These are phyloP conservation scores for Brachypterus glaber DNA, from an alignment of 2,888 invertebrate species.

Conservation along the genomic window DNA sequence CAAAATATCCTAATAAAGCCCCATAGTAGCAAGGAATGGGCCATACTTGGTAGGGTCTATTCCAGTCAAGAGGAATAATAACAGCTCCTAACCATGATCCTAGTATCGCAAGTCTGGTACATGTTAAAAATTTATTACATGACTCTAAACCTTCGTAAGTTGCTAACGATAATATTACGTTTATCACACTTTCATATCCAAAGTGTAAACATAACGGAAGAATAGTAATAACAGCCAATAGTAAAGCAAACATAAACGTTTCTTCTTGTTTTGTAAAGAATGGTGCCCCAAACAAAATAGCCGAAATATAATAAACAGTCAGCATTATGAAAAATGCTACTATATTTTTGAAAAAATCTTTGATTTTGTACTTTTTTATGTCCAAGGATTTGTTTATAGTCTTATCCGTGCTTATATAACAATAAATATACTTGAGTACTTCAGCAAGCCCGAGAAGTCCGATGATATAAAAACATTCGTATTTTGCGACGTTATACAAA, in stretches of 20 bases:
- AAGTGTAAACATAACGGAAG: slow-evolving; percentile 53
- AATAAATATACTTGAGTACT: slow-evolving; percentile 41
- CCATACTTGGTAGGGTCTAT: slow-evolving; percentile 80
- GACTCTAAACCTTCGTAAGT: slow-evolving; percentile 45
- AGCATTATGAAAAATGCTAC: slow-evolving; percentile 42
- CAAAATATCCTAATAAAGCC: slow-evolving; percentile 52
- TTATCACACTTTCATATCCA: slow-evolving; percentile 49
- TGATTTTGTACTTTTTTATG: slow-evolving; percentile 16
- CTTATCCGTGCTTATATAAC: slow-evolving; percentile 23
- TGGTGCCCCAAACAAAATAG: slow-evolving; percentile 62
- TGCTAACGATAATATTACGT: slow-evolving; percentile 46
- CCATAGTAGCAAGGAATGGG: slow-evolving; percentile 63
- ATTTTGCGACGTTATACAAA: slow-evolving; percentile 52
- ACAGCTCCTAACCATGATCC: slow-evolving; percentile 81
- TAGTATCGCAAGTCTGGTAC: slow-evolving; percentile 50
- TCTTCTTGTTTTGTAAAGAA: slow-evolving; percentile 53
- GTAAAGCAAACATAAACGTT: slow-evolving; percentile 55
- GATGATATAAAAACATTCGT: slow-evolving; percentile 38
- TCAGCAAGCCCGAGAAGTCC: slow-evolving; percentile 43
- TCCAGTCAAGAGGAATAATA: slow-evolving; percentile 86
- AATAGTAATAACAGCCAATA: slow-evolving; percentile 53
- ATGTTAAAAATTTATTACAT: slow-evolving; percentile 48
- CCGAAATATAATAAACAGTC: slow-evolving; percentile 48
- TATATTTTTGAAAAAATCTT: slow-evolving; percentile 40
- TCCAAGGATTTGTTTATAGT: slow-evolving; percentile 35